Evolutionary conservation across 2,888 invertebrate species (phyloP).

Genomic region (Hirtodrosophila duncani): DNA sequence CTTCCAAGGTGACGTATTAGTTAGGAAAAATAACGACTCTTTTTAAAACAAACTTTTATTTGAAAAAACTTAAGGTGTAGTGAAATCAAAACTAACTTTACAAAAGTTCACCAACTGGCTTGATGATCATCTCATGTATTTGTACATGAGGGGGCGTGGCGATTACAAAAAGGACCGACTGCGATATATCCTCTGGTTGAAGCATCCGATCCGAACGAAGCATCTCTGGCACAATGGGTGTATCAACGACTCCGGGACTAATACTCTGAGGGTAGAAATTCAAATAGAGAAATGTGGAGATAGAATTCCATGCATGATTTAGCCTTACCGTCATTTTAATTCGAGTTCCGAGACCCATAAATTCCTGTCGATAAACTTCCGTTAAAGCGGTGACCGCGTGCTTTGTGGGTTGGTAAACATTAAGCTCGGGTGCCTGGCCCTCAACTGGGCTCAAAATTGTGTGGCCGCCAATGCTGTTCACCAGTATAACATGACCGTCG

Average conservation of each 20-base stretch:
- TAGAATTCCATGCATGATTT: too few relatives aligned
- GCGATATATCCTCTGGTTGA: constrained; percentile 64
- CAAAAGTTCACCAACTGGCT: constrained; percentile 65
- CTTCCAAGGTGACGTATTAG: too few relatives aligned
- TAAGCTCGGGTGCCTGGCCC: constrained; percentile 41
- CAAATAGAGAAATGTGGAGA: background rate
- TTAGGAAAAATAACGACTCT: too few relatives aligned
- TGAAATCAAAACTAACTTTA: too few relatives aligned
- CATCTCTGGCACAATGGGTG: constrained; percentile 59
- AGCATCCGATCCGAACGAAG: constrained; percentile 52
- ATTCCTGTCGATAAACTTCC: constrained; percentile 75
- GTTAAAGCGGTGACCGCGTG: constrained; percentile 75
- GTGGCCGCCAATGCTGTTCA: constrained; percentile 78
- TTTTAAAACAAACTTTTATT: too few relatives aligned
- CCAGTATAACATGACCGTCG: constrained; percentile 79
- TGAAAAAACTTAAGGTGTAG: too few relatives aligned
- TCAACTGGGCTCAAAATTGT: constrained; percentile 34
- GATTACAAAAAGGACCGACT: constrained; percentile 65
- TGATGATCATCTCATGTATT: constrained; percentile 67
- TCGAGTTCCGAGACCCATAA: constrained; percentile 67
- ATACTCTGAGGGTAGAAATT: constrained; percentile 48
- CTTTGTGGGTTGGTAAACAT: constrained; percentile 74
- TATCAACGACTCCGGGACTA: constrained; percentile 70
- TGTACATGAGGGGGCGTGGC: constrained; percentile 69
- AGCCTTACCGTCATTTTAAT: constrained; percentile 77